These are phyloP conservation scores for Proisotoma minuta DNA, from an alignment of 2,888 invertebrate genomes.

Conservation along the genomic window DNA sequence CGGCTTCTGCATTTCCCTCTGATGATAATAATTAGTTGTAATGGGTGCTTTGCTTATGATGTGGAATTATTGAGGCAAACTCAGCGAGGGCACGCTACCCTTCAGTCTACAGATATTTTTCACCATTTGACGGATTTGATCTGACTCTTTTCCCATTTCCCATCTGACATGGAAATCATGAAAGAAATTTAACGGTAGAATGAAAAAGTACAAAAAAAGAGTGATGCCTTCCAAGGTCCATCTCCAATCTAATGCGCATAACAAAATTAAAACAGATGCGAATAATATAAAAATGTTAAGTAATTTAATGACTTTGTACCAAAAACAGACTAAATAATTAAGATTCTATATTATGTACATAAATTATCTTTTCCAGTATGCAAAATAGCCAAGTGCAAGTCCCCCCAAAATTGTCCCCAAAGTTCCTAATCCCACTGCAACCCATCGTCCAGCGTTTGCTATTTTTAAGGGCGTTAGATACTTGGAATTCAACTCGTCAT, in stretches of 20 bases:
- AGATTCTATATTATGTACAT: too few species aligned
- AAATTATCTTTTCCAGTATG: background rate
- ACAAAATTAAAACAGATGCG: too few species aligned
- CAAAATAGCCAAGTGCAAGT: background rate
- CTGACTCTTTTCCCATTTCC: slow-evolving; percentile 2
- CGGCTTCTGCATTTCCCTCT: too few species aligned
- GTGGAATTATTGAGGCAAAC: background rate
- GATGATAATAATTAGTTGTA: too few species aligned
- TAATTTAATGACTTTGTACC: too few species aligned
- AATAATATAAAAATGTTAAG: too few species aligned
- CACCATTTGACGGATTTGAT: background rate
- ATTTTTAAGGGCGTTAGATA: background rate
- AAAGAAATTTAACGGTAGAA: background rate
- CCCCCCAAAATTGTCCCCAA: background rate
- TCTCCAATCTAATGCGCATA: too few species aligned
- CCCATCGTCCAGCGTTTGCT: background rate
- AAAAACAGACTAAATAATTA: too few species aligned
- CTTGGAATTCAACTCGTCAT: background rate
- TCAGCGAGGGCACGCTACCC: background rate
- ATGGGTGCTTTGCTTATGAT: background rate
- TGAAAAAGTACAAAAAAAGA: background rate
- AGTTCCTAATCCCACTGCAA: background rate
- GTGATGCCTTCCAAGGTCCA: background rate
- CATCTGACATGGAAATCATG: slow-evolving; percentile 9
- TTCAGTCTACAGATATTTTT: background rate